These are phyloP conservation scores for Chamaea fasciata DNA, from an alignment of 2,113 vertebrate species.

Conservation along the genomic window DNA sequence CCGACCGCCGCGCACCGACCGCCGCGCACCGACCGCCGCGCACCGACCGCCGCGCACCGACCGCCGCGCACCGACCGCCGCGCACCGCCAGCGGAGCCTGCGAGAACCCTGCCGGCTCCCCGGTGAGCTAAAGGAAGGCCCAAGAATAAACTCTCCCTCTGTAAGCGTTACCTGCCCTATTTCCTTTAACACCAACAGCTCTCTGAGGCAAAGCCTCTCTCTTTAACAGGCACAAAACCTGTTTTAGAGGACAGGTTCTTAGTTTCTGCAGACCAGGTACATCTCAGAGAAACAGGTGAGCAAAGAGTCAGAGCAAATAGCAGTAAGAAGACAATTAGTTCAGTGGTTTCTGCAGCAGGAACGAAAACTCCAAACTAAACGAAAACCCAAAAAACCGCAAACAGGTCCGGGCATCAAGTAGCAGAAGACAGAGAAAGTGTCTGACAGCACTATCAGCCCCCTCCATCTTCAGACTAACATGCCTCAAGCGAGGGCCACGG, in stretches of 20 bases:
- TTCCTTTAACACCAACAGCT: neutral
- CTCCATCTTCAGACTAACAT: neutral
- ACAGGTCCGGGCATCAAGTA: neutral
- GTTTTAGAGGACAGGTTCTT: neutral
- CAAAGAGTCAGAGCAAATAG: rapidly evolving
- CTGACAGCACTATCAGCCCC: too few species aligned
- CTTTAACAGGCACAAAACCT: neutral
- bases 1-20: too few species aligned
- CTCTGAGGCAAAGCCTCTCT: neutral
- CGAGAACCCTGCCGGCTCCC: too few species aligned
- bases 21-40: too few species aligned
- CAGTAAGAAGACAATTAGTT: neutral
- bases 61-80: rapidly evolving
- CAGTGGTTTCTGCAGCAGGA: neutral
- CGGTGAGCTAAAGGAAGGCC: neutral
- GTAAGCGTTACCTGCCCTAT: neutral
- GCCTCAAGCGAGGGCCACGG: too few species aligned
- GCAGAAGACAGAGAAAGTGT: too few species aligned
- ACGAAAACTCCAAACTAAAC: neutral
- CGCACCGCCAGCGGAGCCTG: rapidly evolving
- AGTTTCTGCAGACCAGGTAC: neutral
- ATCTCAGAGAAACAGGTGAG: neutral
- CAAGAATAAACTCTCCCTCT: neutral
- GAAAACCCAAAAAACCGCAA: neutral
- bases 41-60: too few species aligned